Base-by-base conservation (phyloP, 2,888 invertebrate species). In the Agrilus cyanescens region DNA sequence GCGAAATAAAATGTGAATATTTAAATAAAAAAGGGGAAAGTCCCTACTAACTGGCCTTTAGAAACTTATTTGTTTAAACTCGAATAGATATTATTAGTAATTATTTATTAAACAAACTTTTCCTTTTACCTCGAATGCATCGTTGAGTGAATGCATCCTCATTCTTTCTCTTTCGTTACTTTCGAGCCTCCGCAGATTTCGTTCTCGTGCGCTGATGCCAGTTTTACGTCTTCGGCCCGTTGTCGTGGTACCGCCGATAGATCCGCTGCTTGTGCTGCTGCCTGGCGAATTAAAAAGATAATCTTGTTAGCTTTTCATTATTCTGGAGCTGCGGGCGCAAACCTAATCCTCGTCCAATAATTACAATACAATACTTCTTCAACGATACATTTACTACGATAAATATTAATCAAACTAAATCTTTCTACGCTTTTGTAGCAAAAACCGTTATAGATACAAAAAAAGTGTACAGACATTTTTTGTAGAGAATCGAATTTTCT, bases 61-160 rank as follows among this genome's bases (percentile, higher is more conserved):
- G 31, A 12, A 31, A n/a, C 33, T 33, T 6, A 33, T 7, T 6
- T 7, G 7, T 33, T 33, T 15, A 15, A 2, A 33, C 5, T 37
- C 35, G 12, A 29, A 29, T 12, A 14, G n/a, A 6, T 30, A 25
- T 29, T n/a, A 30, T 12, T 31, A 31, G n/a, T 31, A 38, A 14
- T 15, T 16, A 33, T 33, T 33, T 33, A 37, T 37, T 3, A 16
- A 16, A 16, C 12, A 2, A 13, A 37, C 18, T 15, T 37, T 37
- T 13, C 20, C 20, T 29, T 20, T 52, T 60, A 80, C 82, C 73
- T 83, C 81, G 61, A 85, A 85, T 12, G 84, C 85, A 61, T 83
- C 83, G 60, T 85, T 85, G 48, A 85, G 70, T 48, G 80, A 80
- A 63, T 85, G 85, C 85, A 85, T 85, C 55, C 85, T 71, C 77